Conservation (phyloP, 1,140 invertebrate species). For the Xylocopa sonorina region DNA sequence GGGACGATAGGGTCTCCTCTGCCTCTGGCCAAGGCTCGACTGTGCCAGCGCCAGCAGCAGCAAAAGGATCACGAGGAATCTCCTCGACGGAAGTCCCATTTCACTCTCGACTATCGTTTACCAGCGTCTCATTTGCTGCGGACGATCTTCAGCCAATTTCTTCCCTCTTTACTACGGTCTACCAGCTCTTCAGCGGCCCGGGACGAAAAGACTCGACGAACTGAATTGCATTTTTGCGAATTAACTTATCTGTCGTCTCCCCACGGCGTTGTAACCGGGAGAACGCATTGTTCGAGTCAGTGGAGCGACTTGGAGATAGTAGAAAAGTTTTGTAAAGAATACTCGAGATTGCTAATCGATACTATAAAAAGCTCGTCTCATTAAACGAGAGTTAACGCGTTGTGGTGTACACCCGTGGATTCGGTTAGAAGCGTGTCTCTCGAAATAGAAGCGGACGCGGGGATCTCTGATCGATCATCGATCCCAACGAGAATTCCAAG, state of each 20-base stretch:
- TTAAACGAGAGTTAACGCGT: too few relatives aligned
- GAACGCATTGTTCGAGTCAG: slow-evolving; percentile 20
- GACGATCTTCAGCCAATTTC: slow-evolving; percentile 16
- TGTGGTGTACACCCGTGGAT: too few relatives aligned
- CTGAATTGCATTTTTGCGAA: slow-evolving; percentile 38
- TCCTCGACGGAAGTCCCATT: slow-evolving; percentile 58
- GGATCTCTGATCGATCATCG: too few relatives aligned
- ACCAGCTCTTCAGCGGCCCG: too few relatives aligned
- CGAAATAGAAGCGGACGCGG: too few relatives aligned
- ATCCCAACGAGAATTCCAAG: neutral
- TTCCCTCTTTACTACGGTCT: neutral
- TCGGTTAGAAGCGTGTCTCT: too few relatives aligned
- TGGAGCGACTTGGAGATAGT: neutral
- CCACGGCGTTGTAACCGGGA: neutral
- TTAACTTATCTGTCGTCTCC: slow-evolving; percentile 16
- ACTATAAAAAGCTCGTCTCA: too few relatives aligned
- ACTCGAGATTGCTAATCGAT: too few relatives aligned
- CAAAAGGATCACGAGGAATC: slow-evolving; percentile 63
- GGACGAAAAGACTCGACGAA: neutral
- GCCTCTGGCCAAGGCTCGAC: slow-evolving; percentile 61
- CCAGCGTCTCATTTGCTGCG: slow-evolving; percentile 64
- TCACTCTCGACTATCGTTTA: slow-evolving; percentile 53
- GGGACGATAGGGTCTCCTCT: slow-evolving; percentile 48
- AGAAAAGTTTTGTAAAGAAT: too few relatives aligned
- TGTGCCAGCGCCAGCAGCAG: slow-evolving; percentile 63